Base-by-base conservation (phyloP, 1,140 invertebrate genomes). In the Cyphomyrmex costatus region DNA sequence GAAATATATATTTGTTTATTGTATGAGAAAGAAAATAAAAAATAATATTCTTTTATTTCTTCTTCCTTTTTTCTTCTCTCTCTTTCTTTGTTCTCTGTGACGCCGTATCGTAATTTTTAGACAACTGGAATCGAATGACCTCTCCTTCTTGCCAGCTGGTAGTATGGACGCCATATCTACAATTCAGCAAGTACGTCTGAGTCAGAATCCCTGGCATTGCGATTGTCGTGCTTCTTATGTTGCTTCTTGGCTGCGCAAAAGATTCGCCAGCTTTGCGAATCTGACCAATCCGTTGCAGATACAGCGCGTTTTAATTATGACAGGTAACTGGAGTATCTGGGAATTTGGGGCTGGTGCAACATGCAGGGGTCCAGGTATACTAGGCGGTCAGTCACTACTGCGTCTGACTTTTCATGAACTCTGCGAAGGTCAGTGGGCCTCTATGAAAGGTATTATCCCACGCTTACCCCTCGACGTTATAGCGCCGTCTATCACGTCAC, bases 121-220 rank as follows among this genome's bases (percentile, higher is more conserved):
- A 61, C 97, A 98, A 91, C 94, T 98, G 78, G 97, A 98, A 91
- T 97, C 96, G 83, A 98, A 98, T 91, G 96, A 97, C 92, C 96
- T 98, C 73, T 96, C 97, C 49, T 97, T 96, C 83, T 92, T 98
- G 46, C 97, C 97, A 3, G 95, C 96, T 8, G 96, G 97, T 21
- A 96, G 96, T 1, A 94, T 98, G 30, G 97, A 98, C 88, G 95
- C 96, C 24, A 94, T 97, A 68, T 95, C 96, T 0, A 96, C 96
- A 51, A 94, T 98, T 60, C 95, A 96, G 4, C 96, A 97, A 71
- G 96, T 98, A 0, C 97, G 98, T 92, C 93, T 98, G 24, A 97
- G 96, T 1, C 97, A 97, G 88, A 98, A 98, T 94, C 97, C 97
- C 0, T 98, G 98, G 98, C 97, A 98, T 91, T 98, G 98, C 89